Evolutionary conservation across 23 tunicate genomes (phyloP).

Genomic region (Botrylloides violaceus): DNA sequence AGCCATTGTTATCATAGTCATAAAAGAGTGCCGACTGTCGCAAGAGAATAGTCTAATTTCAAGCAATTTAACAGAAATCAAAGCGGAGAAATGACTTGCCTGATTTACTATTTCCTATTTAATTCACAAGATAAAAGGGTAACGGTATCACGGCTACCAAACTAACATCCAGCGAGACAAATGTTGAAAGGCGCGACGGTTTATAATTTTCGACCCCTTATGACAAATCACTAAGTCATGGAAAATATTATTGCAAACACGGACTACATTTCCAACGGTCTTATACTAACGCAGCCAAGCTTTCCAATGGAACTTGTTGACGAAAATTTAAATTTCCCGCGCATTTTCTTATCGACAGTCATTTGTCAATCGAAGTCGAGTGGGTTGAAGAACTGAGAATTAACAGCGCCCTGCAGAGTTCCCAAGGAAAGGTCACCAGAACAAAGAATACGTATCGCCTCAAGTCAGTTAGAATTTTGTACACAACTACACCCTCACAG

Average conservation of each 20-base stretch:
- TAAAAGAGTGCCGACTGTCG: not conserved
- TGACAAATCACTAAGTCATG: not conserved
- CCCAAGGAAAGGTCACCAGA: too few species aligned
- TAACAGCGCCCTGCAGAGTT: too few species aligned
- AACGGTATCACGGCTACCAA: not conserved
- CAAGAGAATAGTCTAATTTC: not conserved
- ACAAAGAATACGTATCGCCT: too few species aligned
- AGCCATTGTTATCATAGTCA: not conserved
- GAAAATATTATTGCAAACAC: too few species aligned
- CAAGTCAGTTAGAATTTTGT: too few species aligned
- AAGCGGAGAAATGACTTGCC: not conserved
- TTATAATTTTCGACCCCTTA: not conserved
- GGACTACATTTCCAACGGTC: too few species aligned
- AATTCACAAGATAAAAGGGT: not conserved
- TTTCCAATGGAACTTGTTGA: too few species aligned
- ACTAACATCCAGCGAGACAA: not conserved
- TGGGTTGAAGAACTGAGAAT: too few species aligned
- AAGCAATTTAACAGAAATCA: conserved; percentile 1
- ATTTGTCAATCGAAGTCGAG: too few species aligned
- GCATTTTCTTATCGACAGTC: too few species aligned
- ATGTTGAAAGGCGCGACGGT: not conserved
- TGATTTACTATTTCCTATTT: not conserved
- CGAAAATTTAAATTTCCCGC: not conserved
- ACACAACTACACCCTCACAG: too few species aligned
- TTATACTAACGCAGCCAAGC: too few species aligned